Percentiles rank a stretch among this genome's conserved stretches.
These are phyloP conservation scores for Capromys pilorides DNA, from an alignment of 2,797 vertebrate species.

Conservation along the genomic window DNA sequence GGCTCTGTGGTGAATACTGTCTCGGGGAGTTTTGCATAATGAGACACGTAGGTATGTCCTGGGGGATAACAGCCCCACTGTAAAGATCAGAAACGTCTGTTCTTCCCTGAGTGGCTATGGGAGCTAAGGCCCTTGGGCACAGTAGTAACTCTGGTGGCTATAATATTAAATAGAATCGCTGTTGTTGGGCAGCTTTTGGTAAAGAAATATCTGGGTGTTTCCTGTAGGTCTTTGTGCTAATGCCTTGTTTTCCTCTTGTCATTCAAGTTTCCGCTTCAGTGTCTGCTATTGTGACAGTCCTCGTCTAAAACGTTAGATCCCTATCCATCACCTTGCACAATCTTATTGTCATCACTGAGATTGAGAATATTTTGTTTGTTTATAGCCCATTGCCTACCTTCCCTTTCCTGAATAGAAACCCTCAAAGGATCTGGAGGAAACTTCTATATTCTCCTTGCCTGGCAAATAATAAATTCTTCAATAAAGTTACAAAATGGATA, in stretches of 20 bases:
- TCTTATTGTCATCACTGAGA: not conserved
- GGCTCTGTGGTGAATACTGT: not conserved
- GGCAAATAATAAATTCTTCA: not conserved
- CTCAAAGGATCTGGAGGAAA: not conserved
- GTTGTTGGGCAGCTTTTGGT: not conserved
- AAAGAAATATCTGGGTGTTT: not conserved
- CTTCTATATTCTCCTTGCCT: not conserved
- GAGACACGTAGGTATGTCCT: not conserved
- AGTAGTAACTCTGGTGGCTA: not conserved
- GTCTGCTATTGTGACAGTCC: not conserved
- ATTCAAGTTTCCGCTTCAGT: conserved; percentile 1
- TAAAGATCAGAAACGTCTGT: not conserved
- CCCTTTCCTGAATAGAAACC: not conserved
- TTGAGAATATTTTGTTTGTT: not conserved
- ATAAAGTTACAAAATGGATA: not conserved
- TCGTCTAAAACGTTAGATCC: not conserved
- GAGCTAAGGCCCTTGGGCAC: not conserved
- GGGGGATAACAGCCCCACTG: not conserved
- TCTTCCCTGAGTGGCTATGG: not conserved
- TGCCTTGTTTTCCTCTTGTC: not conserved
- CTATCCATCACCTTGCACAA: not conserved
- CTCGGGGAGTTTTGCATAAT: not conserved
- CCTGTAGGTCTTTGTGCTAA: not conserved
- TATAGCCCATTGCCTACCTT: not conserved
- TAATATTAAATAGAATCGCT: not conserved